Evolutionary conservation across 1,140 invertebrate species (phyloP), one percentile per base, ranked within the genome.

Genomic region (Lanistes nyassanus): DNA sequence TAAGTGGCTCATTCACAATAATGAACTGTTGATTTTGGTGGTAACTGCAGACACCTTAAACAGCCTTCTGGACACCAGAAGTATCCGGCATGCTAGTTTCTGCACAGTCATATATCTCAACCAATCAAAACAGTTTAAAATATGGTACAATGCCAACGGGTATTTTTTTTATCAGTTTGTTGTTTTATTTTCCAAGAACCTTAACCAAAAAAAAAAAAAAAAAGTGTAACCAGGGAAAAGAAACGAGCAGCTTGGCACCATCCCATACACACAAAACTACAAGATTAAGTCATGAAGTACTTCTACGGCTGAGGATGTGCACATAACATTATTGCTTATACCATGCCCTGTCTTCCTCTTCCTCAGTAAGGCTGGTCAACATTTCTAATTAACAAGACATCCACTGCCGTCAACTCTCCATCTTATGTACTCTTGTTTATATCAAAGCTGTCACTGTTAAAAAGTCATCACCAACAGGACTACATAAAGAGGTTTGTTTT

Each of bases 341-440:
- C 36, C 65, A 42, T 42, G 36, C 36, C 23, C 36, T 39, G n/a
- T 42, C 23, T 37, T 67, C n/a, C 56, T 19, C 42, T 19, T 19
- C 37, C 23, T 39, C 36, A 11, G 23, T n/a, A n/a, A 16, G 19
- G 65, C 36, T n/a, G 23, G 37, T 21, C 42, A 39, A 42, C 11
- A 39, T 36, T 26, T 42, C 23, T 42, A 21, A 3, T 67, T 67
- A 67, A 37, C 37, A 67, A 67, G 36, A 37, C 13, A 42, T 36
- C n/a, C 31, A 67, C 29, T 39, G 37, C 34, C 34, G 36, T 39
- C 58, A 74, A 64, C 58, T 74, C 60, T 74, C 72, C 72, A 74
- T 74, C 58, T 74, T 74, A 74, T 74, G 72, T 74, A 74, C 72
- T 74, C 72, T 47, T 64, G 26, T 34, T 4, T 23, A 37, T 51